Evolutionary conservation across 2,797 vertebrate genomes (phyloP), one percentile per base, ranked within the genome.

Genomic region (Nannoperca obscura): DNA sequence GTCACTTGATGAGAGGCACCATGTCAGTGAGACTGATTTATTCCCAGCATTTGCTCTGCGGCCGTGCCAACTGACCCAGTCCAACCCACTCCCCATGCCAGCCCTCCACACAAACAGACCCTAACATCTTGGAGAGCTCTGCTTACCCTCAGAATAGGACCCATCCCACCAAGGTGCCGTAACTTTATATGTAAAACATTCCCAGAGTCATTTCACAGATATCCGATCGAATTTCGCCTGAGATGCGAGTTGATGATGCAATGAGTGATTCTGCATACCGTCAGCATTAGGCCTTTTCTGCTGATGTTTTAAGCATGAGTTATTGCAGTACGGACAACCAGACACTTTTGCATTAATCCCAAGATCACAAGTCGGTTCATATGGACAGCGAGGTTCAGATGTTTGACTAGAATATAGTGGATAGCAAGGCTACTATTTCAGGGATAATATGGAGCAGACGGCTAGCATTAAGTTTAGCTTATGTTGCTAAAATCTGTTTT

Each of bases 11-110:
- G 95, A 95, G 91, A 93, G 93, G 88, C 93, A 44, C 85, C 80
- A 13, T 94, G 93, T 94, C 93, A 93, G 81, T 90, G 88, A 92
- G 92, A 91, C 92, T 94, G 92, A 95, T 95, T 94, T 94, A 94
- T 93, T 92, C 94, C 81, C 91, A 90, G 86, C 92, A 93, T 92
- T 95, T 92, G 86, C 88, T 90, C 89, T 79, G 87, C 82, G 65
- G 88, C 64, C 60, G 72, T 94, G 94, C 94, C 92, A 94, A 85
- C 87, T 91, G 91, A 92, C 90, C 87, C 89, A 81, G 77, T 90
- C 88, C 84, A 82, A 57, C 71, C 87, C 40, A 2, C 71, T 80
- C 78, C 66, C 32, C 60, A 67, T 61, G n/a, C 67, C 76, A 81
- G 90, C 90, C 83, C 76, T 74, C 55, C 71, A 40, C 76, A 71